Base-by-base conservation (phyloP, 2,797 vertebrate genomes). In the Clarias fuscus region DNA sequence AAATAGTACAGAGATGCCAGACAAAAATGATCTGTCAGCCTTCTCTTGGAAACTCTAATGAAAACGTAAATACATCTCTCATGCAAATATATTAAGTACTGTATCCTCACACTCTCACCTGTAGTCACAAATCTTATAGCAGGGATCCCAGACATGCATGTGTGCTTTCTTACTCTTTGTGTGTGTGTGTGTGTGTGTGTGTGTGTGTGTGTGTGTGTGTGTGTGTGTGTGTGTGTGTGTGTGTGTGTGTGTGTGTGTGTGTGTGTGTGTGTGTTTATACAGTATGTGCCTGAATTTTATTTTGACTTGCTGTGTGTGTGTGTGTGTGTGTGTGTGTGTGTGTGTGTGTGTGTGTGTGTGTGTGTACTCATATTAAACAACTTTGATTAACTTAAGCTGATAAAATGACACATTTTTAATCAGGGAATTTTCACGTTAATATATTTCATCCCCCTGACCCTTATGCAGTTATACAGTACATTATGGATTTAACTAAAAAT, bases 171-270 rank as follows among this genome's bases (percentile, higher is more conserved):
- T 48, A 48, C 48, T 48, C 48, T 48, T 48, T 61, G 67, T 68
- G 67, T 68, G 33, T 33, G 33, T 27, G 64, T 30, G 68, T 33
- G 65, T 68, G 33, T 33, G 33, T 33, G 33, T 61, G 67, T 68
- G 67, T 68, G 61, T 61, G 67, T 68, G 67, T 68, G 33, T 33
- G 33, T 33, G 33, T 27, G 64, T 30, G 68, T 33, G 65, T 68
- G 33, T 33, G 33, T 33, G 33, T 61, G 67, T 68, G 67, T 68
- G 61, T 61, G 67, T 68, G 67, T 68, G 33, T 33, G 33, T 33
- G 33, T 61, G 67, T 68, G 67, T 68, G 61, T n/a, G 64, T 27
- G 64, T 67, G 24, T 61, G 67, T 68, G 67, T 68, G 61, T n/a
- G 64, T 27, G 64, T 67, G 24, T 30, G 64, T 27, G 64, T 30